Evolutionary conservation across 2,888 invertebrate genomes (phyloP), one percentile per base, ranked within the genome.

Genomic region (Lysandra coridon): DNA sequence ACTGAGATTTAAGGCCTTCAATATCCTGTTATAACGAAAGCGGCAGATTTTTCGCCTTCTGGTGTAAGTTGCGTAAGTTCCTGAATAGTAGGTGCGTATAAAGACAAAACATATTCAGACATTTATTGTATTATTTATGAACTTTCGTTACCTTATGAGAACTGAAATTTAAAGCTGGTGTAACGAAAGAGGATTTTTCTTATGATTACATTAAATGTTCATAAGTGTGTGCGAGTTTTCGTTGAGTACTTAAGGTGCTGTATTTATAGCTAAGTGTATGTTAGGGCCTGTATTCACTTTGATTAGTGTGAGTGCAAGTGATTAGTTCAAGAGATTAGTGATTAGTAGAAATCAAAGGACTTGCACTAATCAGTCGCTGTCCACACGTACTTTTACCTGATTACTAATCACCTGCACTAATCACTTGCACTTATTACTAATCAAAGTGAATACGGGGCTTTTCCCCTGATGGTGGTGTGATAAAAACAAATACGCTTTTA

Each of bases 111-210:
- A 73, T 78, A 44, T 44, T 44, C 53, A 57, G 69, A 73, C 73
- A 57, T 78, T 73, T 78, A 74, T 60, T 78, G 73, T 60, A 78
- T 60, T 23, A 74, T 78, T 73, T 37, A 78, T 6, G 73, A 64
- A 64, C 4, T 40, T n/a, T 33, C 10, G 53, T n/a, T 4, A 37
- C 40, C 17, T 40, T 62, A 44, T 44, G 23, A 33, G 60, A 62
- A 37, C 30, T 30, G 30, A 23, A 3, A 40, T 57, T 7, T 40
- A n/a, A 40, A 40, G 40, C 37, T 1, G 2, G 44, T 49, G 49
- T 49, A 12, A 49, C 10, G 23, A 23, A 10, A 62, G 7, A 1
- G 1, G 7, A 62, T 30, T 64, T 30, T 64, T 64, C 30, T 12
- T 30, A 30, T n/a, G 64, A 62, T 6, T 2, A 62, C 62, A 3